Conservation (phyloP, 2,888 invertebrate genomes). For the Acronicta psi region DNA sequence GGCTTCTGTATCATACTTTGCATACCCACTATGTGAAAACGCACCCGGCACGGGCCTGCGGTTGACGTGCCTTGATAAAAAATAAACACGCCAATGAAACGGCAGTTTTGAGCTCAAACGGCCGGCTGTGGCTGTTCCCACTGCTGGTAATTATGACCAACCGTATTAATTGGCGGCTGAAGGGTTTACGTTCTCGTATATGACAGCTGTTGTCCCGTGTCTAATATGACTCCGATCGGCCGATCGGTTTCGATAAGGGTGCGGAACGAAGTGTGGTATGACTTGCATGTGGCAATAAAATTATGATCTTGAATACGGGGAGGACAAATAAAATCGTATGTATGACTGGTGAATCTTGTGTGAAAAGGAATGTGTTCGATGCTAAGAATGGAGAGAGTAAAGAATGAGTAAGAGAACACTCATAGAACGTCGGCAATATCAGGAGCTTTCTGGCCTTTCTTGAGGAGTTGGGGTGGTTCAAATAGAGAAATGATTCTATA, state of each 20-base stretch:
- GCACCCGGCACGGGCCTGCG: constrained; percentile 16
- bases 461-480: too few species aligned
- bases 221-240: constrained; percentile 9
- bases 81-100: constrained; percentile 46
- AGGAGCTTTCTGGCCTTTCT: too few species aligned
- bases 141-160: constrained; percentile 22
- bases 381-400: too few species aligned
- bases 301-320: not conserved
- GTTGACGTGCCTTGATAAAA: constrained; percentile 44
- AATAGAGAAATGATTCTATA: too few species aligned
- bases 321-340: too few species aligned
- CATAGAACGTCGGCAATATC: too few species aligned
- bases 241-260: not conserved
- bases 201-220: constrained; percentile 27
- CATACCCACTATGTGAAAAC: constrained; percentile 1
- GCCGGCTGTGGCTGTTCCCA: constrained; percentile 34
- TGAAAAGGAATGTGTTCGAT: too few species aligned
- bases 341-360: too few species aligned
- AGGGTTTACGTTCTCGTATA: constrained; percentile 3
- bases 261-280: not conserved
- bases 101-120: constrained; percentile 36
- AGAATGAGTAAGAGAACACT: too few species aligned
- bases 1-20: constrained; percentile 16
- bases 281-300: not conserved
- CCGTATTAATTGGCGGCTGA: constrained; percentile 26